Percentiles rank a stretch among this genome's conserved stretches.
These are phyloP conservation scores for Actinia tenebrosa DNA, from an alignment of 64 coral and sea anemone species.

Conservation along the genomic window DNA sequence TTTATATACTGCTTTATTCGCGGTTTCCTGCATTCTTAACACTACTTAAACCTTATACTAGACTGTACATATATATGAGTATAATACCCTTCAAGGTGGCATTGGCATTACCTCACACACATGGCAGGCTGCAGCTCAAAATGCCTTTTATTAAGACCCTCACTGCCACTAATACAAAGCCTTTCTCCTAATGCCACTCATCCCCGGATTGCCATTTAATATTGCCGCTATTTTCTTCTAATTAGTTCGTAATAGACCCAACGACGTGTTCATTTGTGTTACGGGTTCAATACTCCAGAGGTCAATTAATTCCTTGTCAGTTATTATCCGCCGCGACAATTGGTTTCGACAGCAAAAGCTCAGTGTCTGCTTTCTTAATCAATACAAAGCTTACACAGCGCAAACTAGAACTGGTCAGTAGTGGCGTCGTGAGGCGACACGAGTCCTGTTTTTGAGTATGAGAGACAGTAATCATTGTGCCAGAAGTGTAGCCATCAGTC, in stretches of 20 bases:
- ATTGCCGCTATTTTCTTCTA: constrained; percentile 14
- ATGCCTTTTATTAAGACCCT: neutral
- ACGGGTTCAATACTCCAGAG: neutral
- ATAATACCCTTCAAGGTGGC: neutral
- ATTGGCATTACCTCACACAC: neutral
- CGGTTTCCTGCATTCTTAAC: neutral
- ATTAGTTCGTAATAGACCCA: constrained; percentile 12
- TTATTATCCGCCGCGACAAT: neutral
- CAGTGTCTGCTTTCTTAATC: neutral
- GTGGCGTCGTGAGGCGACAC: neutral
- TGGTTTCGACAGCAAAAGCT: neutral
- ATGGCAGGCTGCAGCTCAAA: neutral
- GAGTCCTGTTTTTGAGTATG: neutral
- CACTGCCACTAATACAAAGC: neutral
- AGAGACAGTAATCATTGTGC: neutral
- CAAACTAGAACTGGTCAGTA: neutral
- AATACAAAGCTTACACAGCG: neutral
- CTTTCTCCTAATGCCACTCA: neutral
- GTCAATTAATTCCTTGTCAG: neutral
- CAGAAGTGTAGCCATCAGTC: neutral
- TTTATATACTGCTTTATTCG: neutral
- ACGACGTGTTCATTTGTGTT: constrained; percentile 7
- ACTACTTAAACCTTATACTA: neutral
- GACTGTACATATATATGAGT: neutral
- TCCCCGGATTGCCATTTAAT: neutral